These are phyloP conservation scores for Hippolais icterina DNA, from an alignment of 2,113 vertebrate species.

Conservation along the genomic window DNA sequence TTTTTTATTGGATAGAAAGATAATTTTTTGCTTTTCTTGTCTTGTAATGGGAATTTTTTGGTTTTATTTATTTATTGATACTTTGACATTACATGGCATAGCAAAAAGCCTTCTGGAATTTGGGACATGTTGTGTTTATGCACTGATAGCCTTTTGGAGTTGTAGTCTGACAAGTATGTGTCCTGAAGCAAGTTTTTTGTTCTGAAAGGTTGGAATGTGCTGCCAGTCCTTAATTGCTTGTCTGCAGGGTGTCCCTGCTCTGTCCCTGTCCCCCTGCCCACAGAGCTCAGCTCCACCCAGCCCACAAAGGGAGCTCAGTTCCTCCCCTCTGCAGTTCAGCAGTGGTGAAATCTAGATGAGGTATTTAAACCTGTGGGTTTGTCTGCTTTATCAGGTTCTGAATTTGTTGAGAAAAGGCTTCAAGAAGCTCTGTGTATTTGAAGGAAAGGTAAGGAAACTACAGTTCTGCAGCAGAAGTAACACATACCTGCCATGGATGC, in stretches of 20 bases:
- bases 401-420: not conserved
- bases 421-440: not conserved
- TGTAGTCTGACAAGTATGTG: not conserved
- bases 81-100: not conserved
- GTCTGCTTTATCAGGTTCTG: not conserved
- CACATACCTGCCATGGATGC: fast-evolving
- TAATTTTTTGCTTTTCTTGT: not conserved
- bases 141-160: not conserved
- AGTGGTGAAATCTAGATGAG: not conserved
- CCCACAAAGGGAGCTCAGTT: not conserved
- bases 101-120: not conserved
- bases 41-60: not conserved
- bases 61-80: not conserved
- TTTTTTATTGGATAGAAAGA: not conserved
- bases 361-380: not conserved
- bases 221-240: not conserved
- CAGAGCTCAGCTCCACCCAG: not conserved
- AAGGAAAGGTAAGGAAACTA: not conserved
- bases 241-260: not conserved
- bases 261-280: not conserved
- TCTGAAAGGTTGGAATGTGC: not conserved
- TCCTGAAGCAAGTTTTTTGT: not conserved
- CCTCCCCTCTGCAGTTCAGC: not conserved
- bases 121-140: not conserved
- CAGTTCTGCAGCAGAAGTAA: not conserved